Evolutionary conservation across 2,797 vertebrate species (phyloP).

Genomic region (Galagoides demidoff): DNA sequence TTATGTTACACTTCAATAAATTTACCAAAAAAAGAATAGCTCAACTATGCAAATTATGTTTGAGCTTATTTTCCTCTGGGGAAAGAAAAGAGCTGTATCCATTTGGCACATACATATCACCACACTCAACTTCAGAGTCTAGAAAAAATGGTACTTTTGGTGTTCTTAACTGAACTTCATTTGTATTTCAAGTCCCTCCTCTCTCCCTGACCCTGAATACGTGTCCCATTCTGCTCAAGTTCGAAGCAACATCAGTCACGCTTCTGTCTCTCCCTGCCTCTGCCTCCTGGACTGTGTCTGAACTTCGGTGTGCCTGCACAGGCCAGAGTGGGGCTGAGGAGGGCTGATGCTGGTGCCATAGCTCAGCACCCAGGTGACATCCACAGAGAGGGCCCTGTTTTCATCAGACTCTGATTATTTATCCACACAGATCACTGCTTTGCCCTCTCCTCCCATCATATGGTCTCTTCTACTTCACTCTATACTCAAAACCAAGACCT

Average conservation of each 20-base stretch:
- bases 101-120: background rate
- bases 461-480: background rate
- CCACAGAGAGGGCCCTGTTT: background rate
- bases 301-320: background rate
- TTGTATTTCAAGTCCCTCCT: background rate
- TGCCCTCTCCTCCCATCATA: background rate
- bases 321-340: background rate
- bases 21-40: background rate
- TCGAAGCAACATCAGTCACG: background rate
- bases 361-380: background rate
- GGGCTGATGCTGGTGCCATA: too few relatives aligned
- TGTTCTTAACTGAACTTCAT: background rate
- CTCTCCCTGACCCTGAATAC: background rate
- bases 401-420: background rate
- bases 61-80: background rate
- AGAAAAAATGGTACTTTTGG: background rate
- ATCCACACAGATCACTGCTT: background rate
- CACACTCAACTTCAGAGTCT: background rate
- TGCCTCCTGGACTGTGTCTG: background rate
- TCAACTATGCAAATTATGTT: constrained; percentile 41
- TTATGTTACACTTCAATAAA: constrained; percentile 18
- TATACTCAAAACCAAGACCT: background rate
- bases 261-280: background rate
- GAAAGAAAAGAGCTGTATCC: constrained; percentile 10
- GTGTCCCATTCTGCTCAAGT: background rate